These are phyloP conservation scores for Periophthalmus magnuspinnatus DNA, from an alignment of 2,797 vertebrate genomes.

Conservation along the genomic window DNA sequence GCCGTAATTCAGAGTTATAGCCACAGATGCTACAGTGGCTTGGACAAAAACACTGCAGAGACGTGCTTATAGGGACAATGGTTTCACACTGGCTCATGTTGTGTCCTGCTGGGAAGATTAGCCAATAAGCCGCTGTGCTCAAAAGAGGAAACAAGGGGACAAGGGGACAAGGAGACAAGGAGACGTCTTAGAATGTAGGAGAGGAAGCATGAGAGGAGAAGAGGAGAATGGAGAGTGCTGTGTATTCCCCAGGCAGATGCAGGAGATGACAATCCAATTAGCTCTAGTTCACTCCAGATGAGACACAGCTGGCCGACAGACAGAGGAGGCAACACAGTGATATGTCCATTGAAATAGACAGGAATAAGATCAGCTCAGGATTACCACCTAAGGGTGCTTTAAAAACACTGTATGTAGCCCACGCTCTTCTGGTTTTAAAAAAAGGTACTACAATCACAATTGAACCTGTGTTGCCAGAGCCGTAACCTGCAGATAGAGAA, in stretches of 20 bases:
- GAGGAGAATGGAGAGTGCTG: constrained; percentile 39
- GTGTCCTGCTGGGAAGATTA: constrained; percentile 65
- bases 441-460: too few species aligned
- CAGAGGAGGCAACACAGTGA: constrained; percentile 18
- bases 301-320: constrained; percentile 27
- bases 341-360: constrained; percentile 32
- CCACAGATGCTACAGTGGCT: constrained; percentile 50
- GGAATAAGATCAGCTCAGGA: neutral
- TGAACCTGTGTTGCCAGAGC: too few species aligned
- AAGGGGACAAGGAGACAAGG: constrained; percentile 42
- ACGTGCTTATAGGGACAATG: constrained; percentile 51
- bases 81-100: constrained; percentile 49
- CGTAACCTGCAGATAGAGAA: too few species aligned
- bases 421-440: too few species aligned
- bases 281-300: constrained; percentile 35
- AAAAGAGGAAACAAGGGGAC: constrained; percentile 15
- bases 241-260: constrained; percentile 49
- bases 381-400: neutral
- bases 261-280: constrained; percentile 74
- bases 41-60: constrained; percentile 41
- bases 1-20: constrained; percentile 9
- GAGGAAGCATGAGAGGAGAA: constrained; percentile 36
- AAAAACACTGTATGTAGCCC: too few species aligned
- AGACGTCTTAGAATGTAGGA: constrained; percentile 43
- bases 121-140: constrained; percentile 52